Conservation (phyloP, 2,888 invertebrate genomes). For the Panzeria rudis region DNA sequence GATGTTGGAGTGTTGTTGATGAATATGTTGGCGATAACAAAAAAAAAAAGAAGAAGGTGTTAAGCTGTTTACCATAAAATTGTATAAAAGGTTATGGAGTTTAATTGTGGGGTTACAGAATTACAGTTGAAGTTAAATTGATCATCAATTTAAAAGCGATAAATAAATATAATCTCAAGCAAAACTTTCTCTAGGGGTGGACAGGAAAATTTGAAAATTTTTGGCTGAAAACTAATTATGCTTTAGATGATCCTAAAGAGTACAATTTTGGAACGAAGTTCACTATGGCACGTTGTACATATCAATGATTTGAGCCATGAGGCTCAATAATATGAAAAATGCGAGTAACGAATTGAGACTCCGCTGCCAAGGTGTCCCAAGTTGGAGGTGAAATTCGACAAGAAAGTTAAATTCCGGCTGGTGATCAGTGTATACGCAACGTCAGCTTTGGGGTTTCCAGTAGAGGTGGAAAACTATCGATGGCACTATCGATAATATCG, state of each 20-base stretch:
- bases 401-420: too few relatives aligned
- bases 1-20: background rate
- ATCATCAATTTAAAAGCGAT: slow-evolving; percentile 61
- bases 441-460: too few relatives aligned
- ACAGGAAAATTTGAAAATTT: background rate
- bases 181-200: slow-evolving; percentile 47
- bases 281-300: too few relatives aligned
- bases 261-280: too few relatives aligned
- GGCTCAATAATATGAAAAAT: too few relatives aligned
- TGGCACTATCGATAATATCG: too few relatives aligned
- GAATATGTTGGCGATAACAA: slow-evolving; percentile 21
- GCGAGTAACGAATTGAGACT: too few relatives aligned
- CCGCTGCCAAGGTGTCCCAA: too few relatives aligned
- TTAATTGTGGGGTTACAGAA: slow-evolving; percentile 57
- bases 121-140: slow-evolving; percentile 45
- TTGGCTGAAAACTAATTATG: background rate
- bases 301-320: too few relatives aligned
- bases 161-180: slow-evolving; percentile 34
- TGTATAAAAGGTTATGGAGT: slow-evolving; percentile 60
- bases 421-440: too few relatives aligned
- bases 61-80: slow-evolving; percentile 65
- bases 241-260: background rate
- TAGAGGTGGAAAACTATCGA: too few relatives aligned
- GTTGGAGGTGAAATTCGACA: too few relatives aligned
- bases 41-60: slow-evolving; percentile 54